Base-by-base conservation (phyloP, 2,888 invertebrate genomes). In the Brachypterus glaber region DNA sequence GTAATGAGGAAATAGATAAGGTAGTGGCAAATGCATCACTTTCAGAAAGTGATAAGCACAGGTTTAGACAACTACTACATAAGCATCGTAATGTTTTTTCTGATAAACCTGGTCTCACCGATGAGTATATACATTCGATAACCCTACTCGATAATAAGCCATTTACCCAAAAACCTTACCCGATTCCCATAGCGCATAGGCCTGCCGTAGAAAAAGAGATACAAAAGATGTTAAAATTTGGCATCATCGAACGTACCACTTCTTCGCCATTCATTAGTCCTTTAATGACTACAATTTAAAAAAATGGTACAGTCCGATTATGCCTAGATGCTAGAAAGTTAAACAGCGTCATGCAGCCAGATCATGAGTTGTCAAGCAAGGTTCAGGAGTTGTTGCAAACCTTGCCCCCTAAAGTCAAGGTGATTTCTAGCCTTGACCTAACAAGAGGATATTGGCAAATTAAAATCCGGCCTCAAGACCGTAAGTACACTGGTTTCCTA, bases 401-500 rank as follows among this genome's bases (percentile, higher is more conserved):
- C n/a, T n/a, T 33, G 44, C 29, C 41, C 38, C 1, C 24, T 27
- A 3, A 35, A 39, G n/a, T 47, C 40, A 13, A 39, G 53, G 9
- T 34, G 43, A 0, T 39, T 41, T 2, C 25, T 50, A 0, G 51
- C 54, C 33, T 33, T 52, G 4, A 46, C 47, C 0, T 32, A 43
- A 17, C 47, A n/a, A n/a, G n/a, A n/a, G n/a, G 50, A 1, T 54
- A 51, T 33, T 52, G 53, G 51, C 52, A 52, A 35, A 41, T 51
- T 27, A 35, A 41, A 5, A 12, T 51, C 1, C 32, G 40, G 3
- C 17, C 36, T 18, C 37, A 44, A 3, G 41, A 44, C 5, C 29
- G 44, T 5, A 38, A 44, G 13, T 51, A 42, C 18, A 52, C 51
- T 1, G 50, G 46, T 0, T 50, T 54, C 35, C 17, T 48, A 21